Conservation (phyloP, 2,797 vertebrate species). For the Propithecus deckenii region DNA sequence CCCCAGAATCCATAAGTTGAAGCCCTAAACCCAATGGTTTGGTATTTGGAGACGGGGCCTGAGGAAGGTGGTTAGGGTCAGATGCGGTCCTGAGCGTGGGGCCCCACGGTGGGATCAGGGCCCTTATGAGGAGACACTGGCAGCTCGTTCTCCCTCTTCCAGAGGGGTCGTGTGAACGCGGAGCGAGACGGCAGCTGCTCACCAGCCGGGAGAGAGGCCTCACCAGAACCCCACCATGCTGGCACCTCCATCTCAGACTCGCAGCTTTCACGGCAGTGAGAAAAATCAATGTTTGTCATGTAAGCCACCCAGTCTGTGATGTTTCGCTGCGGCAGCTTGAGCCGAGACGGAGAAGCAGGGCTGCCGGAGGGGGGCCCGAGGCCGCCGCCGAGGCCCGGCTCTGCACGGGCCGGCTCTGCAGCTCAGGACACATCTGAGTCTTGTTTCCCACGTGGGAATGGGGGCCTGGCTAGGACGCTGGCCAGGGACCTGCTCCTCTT, state of each 20-base stretch:
- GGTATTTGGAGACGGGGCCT: neutral
- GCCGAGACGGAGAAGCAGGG: neutral
- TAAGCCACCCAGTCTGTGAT: too few relatives aligned
- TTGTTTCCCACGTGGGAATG: neutral
- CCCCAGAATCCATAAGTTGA: neutral
- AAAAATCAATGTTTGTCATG: neutral
- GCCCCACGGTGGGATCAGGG: neutral
- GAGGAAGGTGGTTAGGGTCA: neutral
- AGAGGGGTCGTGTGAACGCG: neutral
- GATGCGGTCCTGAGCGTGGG: neutral
- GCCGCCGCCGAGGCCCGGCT: neutral
- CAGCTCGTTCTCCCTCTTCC: neutral
- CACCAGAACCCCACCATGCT: fast-evolving
- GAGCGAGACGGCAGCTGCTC: fast-evolving
- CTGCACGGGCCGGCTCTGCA: neutral
- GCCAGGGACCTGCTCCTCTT: neutral
- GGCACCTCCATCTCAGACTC: neutral
- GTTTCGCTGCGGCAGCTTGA: neutral
- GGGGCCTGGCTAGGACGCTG: neutral
- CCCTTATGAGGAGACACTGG: neutral
- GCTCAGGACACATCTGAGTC: neutral
- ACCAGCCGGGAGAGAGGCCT: neutral
- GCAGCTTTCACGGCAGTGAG: neutral
- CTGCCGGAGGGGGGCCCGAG: neutral
- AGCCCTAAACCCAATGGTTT: neutral